Evolutionary conservation across 2,797 vertebrate genomes (phyloP).

Genomic region (Margarornis squamiger): DNA sequence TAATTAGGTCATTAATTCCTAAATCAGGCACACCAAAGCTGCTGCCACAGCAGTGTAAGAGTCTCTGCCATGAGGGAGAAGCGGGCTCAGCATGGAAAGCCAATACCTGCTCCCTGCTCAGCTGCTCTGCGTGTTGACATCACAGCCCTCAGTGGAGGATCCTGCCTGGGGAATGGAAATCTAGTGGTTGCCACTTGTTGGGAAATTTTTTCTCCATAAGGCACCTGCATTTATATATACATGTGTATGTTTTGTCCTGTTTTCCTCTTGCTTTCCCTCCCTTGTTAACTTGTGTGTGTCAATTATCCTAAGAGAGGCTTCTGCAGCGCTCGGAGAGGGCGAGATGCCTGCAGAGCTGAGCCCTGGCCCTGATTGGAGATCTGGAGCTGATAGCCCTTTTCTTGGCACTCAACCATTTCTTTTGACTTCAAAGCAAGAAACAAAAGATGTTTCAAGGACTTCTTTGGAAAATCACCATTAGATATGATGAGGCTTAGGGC

Average conservation of each 20-base stretch:
- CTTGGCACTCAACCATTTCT: slow-evolving; percentile 46
- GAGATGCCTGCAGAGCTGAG: background rate
- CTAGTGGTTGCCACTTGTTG: background rate
- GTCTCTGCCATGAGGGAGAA: background rate
- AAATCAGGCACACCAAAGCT: slow-evolving; percentile 13
- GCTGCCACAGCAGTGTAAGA: background rate
- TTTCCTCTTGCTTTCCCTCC: background rate
- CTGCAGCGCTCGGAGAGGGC: rapidly evolving
- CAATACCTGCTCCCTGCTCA: background rate
- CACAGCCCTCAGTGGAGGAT: background rate
- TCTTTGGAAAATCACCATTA: slow-evolving; percentile 72
- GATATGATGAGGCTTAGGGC: slow-evolving; percentile 63
- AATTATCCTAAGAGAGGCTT: slow-evolving; percentile 18
- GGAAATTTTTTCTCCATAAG: background rate
- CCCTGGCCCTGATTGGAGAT: background rate
- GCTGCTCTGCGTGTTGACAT: background rate
- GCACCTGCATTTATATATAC: background rate
- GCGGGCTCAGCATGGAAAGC: background rate
- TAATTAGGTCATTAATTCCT: slow-evolving; percentile 47
- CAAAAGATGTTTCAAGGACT: slow-evolving; percentile 75
- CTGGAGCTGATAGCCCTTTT: slow-evolving; percentile 40
- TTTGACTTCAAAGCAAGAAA: slow-evolving; percentile 72
- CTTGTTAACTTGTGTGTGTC: background rate
- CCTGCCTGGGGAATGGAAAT: background rate
- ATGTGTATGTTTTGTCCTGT: background rate